Evolutionary conservation across 2,888 invertebrate species (phyloP).

Genomic region (Hermaeophaga mercurialis): DNA sequence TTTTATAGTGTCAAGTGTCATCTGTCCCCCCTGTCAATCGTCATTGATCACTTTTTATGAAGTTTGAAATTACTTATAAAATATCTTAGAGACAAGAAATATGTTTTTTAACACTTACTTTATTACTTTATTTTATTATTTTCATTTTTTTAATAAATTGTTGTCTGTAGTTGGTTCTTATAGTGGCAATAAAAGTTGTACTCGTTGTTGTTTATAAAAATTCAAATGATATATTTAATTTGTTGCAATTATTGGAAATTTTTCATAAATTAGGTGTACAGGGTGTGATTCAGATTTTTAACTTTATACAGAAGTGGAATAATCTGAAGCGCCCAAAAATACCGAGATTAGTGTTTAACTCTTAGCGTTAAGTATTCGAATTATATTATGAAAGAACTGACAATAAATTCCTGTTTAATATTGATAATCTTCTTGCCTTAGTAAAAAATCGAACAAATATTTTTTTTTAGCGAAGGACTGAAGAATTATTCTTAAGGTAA

Average conservation of each 20-base stretch:
- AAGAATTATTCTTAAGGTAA: constrained; percentile 43
- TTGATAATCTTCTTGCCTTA: constrained; percentile 43
- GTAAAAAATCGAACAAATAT: constrained; percentile 27
- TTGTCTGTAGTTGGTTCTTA: neutral
- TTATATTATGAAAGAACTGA: constrained; percentile 38
- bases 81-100: no score
- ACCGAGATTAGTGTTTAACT: constrained; percentile 6
- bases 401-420: constrained; percentile 43
- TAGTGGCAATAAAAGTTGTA: constrained; percentile 17
- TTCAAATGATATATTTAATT: constrained; percentile 11
- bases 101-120: no score
- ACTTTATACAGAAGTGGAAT: no score
- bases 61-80: no score
- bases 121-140: no score
- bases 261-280: neutral
- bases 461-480: constrained; percentile 36
- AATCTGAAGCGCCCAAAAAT: no score
- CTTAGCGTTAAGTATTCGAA: neutral
- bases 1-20: no score
- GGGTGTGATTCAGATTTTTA: no score
- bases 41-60: no score
- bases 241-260: constrained; percentile 10
- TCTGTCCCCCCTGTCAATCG: no score
- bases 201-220: constrained; percentile 14
- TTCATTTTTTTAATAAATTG: no score